phyloP scores from a whole-genome alignment of 2,113 vertebrate genomes.

The Pollachius pollachius region DNA sequence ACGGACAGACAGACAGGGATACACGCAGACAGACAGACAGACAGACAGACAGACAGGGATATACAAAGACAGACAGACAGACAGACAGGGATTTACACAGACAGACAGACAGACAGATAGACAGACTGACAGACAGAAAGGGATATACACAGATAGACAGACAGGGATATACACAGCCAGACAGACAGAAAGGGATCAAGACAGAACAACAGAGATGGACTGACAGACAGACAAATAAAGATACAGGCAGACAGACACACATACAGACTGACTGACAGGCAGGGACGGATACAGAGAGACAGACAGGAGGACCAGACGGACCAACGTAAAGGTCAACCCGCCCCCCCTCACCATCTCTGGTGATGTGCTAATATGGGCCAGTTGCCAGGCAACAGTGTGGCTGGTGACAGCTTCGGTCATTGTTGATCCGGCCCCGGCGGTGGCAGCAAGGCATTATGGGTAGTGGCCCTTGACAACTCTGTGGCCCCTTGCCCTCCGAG shows the following conservation, averaged over 20 bases:
- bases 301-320: too few relatives aligned
- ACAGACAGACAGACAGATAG: too few relatives aligned
- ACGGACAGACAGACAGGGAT: background rate
- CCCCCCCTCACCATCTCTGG: constrained; percentile 4
- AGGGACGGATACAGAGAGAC: too few relatives aligned
- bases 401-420: constrained; percentile 43
- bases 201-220: background rate
- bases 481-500: background rate
- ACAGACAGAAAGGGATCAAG: constrained; percentile 3
- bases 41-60: background rate
- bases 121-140: background rate
- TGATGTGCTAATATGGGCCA: constrained; percentile 51
- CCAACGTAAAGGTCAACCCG: background rate
- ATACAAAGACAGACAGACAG: background rate
- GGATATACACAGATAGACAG: background rate
- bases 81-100: too few relatives aligned
- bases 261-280: too few relatives aligned
- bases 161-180: background rate
- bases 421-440: constrained; percentile 34
- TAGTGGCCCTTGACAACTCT: constrained; percentile 16
- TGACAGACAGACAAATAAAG: too few relatives aligned
- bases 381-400: constrained; percentile 72
- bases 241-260: too few relatives aligned
- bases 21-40: background rate
- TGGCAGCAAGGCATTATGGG: constrained; percentile 13